Evolutionary conservation across 2,888 invertebrate species (phyloP), one percentile per base, ranked within the genome.

Genomic region (Agonopterix arenella): DNA sequence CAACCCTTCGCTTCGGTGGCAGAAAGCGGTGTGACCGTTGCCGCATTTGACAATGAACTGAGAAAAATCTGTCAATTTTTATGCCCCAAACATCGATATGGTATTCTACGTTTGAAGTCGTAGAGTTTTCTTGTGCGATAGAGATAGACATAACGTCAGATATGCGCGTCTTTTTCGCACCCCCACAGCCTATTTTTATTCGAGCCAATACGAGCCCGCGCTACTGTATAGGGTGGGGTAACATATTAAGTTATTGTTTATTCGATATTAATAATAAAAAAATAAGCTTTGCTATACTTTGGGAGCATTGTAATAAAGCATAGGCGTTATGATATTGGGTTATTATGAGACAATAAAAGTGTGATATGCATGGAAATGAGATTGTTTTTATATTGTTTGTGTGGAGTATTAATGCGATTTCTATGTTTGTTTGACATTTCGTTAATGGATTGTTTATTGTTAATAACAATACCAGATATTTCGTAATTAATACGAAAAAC

Each of bases 41-140:
- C 68, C 55, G 66, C 73, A 63, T 67, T 78, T 76, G 76, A 80
- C 83, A 81, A 80, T 80, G 76, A 74, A 90, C 90, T 89, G 85
- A 85, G 89, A 89, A 75, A 89, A 89, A 82, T 82, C 88, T 85
- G 86, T 86, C 89, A 89, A 89, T 89, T 90, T 90, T 89, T 89
- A 89, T 85, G 84, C 81, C 79, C 80, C 82, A 75, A 85, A 83
- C 88, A 86, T 89, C 88, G 82, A 89, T 85, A 86, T 28, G 80
- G 81, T 82, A 83, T 83, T 83, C 82, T 76, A 84, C 80, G 77
- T 85, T 85, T 80, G 84, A 80, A 80, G 72, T 77, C 81, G 84
- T 80, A 82, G 79, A 84, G 77, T 82, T 81, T 80, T 81, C 72
- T 76, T 57, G 76, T 59, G 68, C 37, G 73, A 84, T 53, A 40